Evolutionary conservation across 2,888 invertebrate species (phyloP).

Genomic region (Halictus ligatus): DNA sequence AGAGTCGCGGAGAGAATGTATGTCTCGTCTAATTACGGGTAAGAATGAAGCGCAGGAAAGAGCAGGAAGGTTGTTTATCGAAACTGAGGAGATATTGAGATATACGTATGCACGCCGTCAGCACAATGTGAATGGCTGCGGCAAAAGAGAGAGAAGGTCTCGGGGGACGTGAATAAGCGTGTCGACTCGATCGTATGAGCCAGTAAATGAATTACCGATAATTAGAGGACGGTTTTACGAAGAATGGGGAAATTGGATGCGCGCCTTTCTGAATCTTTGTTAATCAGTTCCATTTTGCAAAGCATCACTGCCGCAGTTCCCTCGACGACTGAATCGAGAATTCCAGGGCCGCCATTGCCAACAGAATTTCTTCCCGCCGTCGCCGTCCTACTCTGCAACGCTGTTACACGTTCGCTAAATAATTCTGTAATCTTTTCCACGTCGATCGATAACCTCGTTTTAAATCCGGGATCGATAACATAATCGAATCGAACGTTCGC

Average conservation of each 20-base stretch:
- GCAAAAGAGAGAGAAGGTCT: conserved; percentile 40
- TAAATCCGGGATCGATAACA: not conserved
- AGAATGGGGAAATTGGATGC: conserved; percentile 72
- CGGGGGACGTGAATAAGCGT: conserved; percentile 54
- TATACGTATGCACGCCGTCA: conserved; percentile 10
- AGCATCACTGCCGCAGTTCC: conserved; percentile 74
- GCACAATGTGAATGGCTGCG: conserved; percentile 35
- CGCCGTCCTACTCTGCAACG: not conserved
- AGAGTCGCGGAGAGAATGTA: not conserved
- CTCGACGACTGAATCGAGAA: conserved; percentile 68
- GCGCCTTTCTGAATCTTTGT: conserved; percentile 77
- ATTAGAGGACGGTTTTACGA: conserved; percentile 62
- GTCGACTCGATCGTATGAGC: conserved; percentile 59
- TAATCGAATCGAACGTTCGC: not conserved
- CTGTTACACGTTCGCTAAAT: not conserved
- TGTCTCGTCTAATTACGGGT: conserved; percentile 3
- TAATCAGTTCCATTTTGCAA: conserved; percentile 80
- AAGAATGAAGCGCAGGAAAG: not conserved
- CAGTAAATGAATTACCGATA: conserved; percentile 62
- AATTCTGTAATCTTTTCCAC: not conserved
- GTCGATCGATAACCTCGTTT: not conserved
- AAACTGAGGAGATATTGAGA: conserved; percentile 21
- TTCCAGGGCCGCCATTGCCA: conserved; percentile 69
- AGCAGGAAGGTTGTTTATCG: conserved; percentile 14
- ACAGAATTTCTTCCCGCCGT: conserved; percentile 37